A percentile compares a stretch with the other conserved stretches of the same genome.
Evolutionary conservation across 2,113 vertebrate genomes (phyloP).

Genomic region (Sturnus vulgaris): DNA sequence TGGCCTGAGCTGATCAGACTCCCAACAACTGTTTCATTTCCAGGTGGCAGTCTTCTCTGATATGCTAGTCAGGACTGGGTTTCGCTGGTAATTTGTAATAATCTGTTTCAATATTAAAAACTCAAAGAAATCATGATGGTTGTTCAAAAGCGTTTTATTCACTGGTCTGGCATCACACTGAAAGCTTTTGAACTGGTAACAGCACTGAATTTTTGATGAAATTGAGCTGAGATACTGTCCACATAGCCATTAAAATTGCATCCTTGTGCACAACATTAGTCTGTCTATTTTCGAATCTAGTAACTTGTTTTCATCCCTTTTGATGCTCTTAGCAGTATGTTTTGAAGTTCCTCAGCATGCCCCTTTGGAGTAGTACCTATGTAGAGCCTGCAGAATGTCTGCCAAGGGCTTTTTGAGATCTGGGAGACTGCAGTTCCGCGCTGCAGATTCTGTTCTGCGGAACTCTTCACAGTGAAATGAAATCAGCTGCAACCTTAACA

Average conservation of each 20-base stretch:
- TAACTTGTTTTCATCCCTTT: neutral
- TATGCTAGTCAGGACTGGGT: neutral
- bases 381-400: neutral
- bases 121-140: neutral
- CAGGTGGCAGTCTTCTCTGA: neutral
- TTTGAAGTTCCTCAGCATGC: neutral
- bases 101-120: neutral
- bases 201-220: neutral
- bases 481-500: neutral
- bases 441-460: neutral
- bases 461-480: neutral
- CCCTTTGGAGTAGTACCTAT: neutral
- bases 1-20: neutral
- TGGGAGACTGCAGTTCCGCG: fast-evolving
- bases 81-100: neutral
- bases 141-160: neutral
- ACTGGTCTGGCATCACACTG: neutral
- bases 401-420: neutral
- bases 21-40: neutral
- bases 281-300: neutral
- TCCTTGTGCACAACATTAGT: neutral
- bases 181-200: neutral
- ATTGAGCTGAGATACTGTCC: neutral
- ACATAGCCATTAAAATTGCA: neutral
- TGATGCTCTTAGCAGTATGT: neutral